Evolutionary conservation across 2,797 vertebrate genomes (phyloP).

Genomic region (Sparus aurata): DNA sequence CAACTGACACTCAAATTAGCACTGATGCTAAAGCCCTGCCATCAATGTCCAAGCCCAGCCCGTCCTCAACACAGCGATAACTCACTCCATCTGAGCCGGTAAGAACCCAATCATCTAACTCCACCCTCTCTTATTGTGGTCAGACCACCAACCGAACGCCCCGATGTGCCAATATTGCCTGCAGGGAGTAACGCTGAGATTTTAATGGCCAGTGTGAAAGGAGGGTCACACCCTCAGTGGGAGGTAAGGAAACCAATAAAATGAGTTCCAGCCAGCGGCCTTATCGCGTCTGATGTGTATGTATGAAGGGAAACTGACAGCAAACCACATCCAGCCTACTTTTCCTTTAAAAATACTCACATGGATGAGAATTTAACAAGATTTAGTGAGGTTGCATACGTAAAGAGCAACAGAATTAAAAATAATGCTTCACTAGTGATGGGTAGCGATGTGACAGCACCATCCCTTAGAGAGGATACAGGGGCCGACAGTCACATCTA

Average conservation of each 20-base stretch:
- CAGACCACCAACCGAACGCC: conserved; percentile 70
- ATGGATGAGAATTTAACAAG: conserved; percentile 33
- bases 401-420: conserved; percentile 47
- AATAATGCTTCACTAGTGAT: conserved; percentile 35
- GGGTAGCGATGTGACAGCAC: conserved; percentile 32
- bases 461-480: conserved; percentile 43
- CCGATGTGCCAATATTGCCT: conserved; percentile 66
- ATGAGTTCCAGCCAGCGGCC: conserved; percentile 65
- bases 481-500: conserved; percentile 19
- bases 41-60: conserved; percentile 51
- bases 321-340: conserved; percentile 26
- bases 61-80: conserved; percentile 57
- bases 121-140: conserved; percentile 65
- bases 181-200: conserved; percentile 72
- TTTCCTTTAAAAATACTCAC: conserved; percentile 38
- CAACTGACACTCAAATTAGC: conserved; percentile 81
- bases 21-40: conserved; percentile 63
- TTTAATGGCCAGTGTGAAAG: conserved; percentile 79
- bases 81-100: conserved; percentile 44
- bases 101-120: conserved; percentile 66
- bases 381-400: conserved; percentile 41
- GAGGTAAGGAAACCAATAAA: conserved; percentile 73
- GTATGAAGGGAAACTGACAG: conserved; percentile 28
- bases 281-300: conserved; percentile 46
- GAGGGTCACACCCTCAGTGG: conserved; percentile 75